phyloP scores from a whole-genome alignment of 2,888 invertebrate species.

The Nudaria mundana region DNA sequence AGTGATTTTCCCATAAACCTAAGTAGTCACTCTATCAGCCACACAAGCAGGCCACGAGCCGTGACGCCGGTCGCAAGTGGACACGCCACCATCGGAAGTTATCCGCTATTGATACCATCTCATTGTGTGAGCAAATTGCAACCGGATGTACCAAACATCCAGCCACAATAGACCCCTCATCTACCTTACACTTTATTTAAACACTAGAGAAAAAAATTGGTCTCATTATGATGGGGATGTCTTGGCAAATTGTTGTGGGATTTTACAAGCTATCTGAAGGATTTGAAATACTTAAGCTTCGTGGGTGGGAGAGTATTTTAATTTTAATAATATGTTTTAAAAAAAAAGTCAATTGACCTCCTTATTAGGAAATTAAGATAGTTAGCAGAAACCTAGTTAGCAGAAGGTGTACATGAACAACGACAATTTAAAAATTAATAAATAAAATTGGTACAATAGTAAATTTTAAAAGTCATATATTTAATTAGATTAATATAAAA shows the following conservation, averaged over 20 bases:
- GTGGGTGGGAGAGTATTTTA: too few species aligned
- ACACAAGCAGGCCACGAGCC: constrained; percentile 45
- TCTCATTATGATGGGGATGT: background rate
- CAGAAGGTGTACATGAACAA: too few species aligned
- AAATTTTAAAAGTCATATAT: too few species aligned
- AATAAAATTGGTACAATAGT: too few species aligned
- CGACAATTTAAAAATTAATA: too few species aligned
- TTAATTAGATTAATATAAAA: too few species aligned
- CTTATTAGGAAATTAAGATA: too few species aligned
- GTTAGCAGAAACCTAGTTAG: too few species aligned
- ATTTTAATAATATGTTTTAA: too few species aligned
- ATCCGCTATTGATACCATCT: constrained; percentile 78
- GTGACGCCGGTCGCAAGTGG: constrained; percentile 75
- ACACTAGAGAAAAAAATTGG: background rate
- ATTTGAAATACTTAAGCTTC: background rate
- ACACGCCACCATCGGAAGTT: constrained; percentile 71
- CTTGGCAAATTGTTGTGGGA: background rate
- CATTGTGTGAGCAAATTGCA: constrained; percentile 71
- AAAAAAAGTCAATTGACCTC: too few species aligned
- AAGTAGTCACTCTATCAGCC: constrained; percentile 1
- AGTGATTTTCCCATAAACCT: constrained; percentile 4
- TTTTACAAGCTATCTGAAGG: background rate
- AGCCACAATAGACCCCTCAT: constrained; percentile 10
- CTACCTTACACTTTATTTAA: constrained; percentile 2
- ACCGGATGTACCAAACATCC: constrained; percentile 74